Evolutionary conservation across 2,113 vertebrate genomes (phyloP), one percentile per base, ranked within the genome.

Genomic region (Laterallus jamaicensis): DNA sequence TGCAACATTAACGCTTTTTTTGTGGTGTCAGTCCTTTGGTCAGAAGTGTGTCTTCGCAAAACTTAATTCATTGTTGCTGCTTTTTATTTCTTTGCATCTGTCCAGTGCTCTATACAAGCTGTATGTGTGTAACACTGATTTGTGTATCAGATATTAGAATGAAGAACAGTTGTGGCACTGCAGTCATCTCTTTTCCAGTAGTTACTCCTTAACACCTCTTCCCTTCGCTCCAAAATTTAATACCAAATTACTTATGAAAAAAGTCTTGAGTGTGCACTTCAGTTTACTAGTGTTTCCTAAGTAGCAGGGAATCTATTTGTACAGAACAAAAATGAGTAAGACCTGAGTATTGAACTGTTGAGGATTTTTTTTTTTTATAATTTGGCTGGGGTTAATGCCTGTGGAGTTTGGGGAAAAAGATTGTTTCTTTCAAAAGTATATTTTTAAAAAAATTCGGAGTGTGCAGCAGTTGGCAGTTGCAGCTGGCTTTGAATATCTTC

Each of bases 11-110:
- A 29, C 71, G 8, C 49, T 44, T 76, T 11, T 89, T 94, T 77
- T 82, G 35, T 77, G 5, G 69, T 66, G 63, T 87, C 60, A 66
- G 37, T 82, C 24, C 31, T 76, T 25, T 68, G 32, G 62, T 84
- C 37, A 44, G n/a, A 92, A 81, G 37, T 40, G n/a, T 70, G 64
- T 88, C 71, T 74, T 90, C 39, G 56, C 49, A 39, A 64, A 39
- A 42, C 32, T 63, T 81, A 50, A 83, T 67, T 93, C 22, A 19
- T 52, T 78, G 35, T 78, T 93, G 60, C 42, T 82, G 20, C 42
- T 91, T 97, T 88, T 86, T 78, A 39, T 89, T 95, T 91, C 76
- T 83, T 28, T 86, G 56, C 60, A 16, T 95, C 89, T 93, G 8
- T 83, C 42, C 67, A 76, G 40, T 58, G 49, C n/a, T 76, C 35